Evolutionary conservation across 2,888 invertebrate genomes (phyloP), one percentile per base, ranked within the genome.

Genomic region (Creontiades dilutus): DNA sequence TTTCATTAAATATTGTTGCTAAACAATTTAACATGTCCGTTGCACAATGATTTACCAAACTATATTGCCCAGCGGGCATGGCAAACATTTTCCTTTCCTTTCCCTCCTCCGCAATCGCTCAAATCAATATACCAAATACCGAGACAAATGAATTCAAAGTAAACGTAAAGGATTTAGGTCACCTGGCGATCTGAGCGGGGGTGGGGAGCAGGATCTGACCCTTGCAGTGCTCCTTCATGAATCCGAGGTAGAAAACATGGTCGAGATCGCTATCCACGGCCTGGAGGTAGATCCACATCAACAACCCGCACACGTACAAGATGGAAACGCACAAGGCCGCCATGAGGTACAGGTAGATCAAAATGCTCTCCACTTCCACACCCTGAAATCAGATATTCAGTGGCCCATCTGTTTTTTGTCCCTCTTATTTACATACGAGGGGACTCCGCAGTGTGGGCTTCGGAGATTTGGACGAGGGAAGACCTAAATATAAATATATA

Each of bases 201-300:
- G 46, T 37, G 46, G 37, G 46, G 9, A 78, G 3, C 78, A 4
- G 76, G 46, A 37, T 9, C 3, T 37, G 37, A 37, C 14, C 78
- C 78, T 46, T 37, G 78, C 46, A 37, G 47, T 78, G 78, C 13
- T 78, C n/a, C 46, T 7, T 47, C 46, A 78, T 28, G 47, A 78
- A 78, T 7, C 4, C 4, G 12, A 12, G 3, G 78, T 78, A 78
- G 27, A 82, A 48, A 52, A 47, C 5, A 2, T 82, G 47, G 52
- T 52, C 52, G 19, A 82, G 19, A 47, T 46, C 47, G 7, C 46
- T 52, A 47, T 82, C 52, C 47, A 16, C 13, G 52, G 27, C 46
- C 52, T 82, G 82, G 19, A 82, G 82, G 27, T 82, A 82, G 19
- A 52, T 19, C 82, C 82, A 82, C 27, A 82, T 47, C 47, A 19